Conservation (phyloP, 1,140 invertebrate species). For the Dendrolimus kikuchii region DNA sequence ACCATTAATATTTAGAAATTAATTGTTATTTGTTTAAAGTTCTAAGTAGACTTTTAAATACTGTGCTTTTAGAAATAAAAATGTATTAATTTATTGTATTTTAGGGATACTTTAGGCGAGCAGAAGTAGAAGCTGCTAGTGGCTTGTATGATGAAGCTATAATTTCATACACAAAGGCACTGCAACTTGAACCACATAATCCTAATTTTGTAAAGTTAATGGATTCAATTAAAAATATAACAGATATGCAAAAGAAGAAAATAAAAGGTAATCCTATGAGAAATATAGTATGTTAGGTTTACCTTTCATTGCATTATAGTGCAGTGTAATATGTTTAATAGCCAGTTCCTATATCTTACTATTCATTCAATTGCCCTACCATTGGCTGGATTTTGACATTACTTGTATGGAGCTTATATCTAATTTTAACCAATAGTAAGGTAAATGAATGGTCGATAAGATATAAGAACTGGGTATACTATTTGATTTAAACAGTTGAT, state of each 20-base stretch:
- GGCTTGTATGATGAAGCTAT: slow-evolving; percentile 80
- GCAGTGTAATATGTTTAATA: neutral
- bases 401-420: no score
- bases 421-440: no score
- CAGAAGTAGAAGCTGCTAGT: slow-evolving; percentile 83
- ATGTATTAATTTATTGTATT: slow-evolving; percentile 25
- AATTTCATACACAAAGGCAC: slow-evolving; percentile 79
- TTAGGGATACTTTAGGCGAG: slow-evolving; percentile 86
- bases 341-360: no score
- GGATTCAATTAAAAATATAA: slow-evolving; percentile 77
- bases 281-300: neutral
- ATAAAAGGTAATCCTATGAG: slow-evolving; percentile 43
- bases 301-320: slow-evolving; percentile 4
- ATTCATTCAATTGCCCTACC: no score
- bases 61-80: neutral
- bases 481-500: no score
- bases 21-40: no score
- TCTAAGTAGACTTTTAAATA: neutral
- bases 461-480: no score
- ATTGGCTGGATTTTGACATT: no score
- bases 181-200: slow-evolving; percentile 81
- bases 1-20: no score
- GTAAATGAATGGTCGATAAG: no score
- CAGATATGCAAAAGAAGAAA: slow-evolving; percentile 75
- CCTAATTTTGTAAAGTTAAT: slow-evolving; percentile 64